These are phyloP conservation scores for Sebastes nivosus DNA, from an alignment of 2,797 vertebrate species.

Conservation along the genomic window DNA sequence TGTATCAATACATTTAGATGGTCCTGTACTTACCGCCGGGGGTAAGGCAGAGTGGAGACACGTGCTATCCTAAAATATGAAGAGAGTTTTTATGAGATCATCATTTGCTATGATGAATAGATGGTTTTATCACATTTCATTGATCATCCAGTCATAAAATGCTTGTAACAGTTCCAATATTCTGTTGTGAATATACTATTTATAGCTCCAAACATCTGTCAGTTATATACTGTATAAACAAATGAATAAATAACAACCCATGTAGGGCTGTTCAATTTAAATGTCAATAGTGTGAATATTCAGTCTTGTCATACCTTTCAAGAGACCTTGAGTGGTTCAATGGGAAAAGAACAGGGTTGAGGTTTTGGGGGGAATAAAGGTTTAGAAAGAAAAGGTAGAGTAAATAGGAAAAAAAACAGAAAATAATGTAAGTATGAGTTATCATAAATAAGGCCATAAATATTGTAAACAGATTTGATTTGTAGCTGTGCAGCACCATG, in stretches of 20 bases:
- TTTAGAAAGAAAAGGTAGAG: constrained; percentile 47
- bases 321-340: constrained; percentile 86
- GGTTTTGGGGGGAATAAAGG: constrained; percentile 34
- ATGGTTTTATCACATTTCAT: not conserved
- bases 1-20: not conserved
- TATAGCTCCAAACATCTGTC: not conserved
- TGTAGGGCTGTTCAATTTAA: not conserved
- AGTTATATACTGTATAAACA: not conserved
- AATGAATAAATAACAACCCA: not conserved
- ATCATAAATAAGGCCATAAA: constrained; percentile 28
- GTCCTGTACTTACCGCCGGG: constrained; percentile 77
- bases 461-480: constrained; percentile 28
- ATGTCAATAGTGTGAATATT: constrained; percentile 55
- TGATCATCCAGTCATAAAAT: not conserved
- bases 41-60: constrained; percentile 80
- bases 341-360: constrained; percentile 67
- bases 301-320: constrained; percentile 86
- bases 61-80: constrained; percentile 80
- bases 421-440: constrained; percentile 39
- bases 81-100: constrained; percentile 13
- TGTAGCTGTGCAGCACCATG: constrained; percentile 34
- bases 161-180: not conserved
- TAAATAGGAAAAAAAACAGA: constrained; percentile 39
- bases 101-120: not conserved
- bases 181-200: not conserved